phyloP scores from a whole-genome alignment of 2,113 vertebrate species.

The Pangasianodon gigas region DNA sequence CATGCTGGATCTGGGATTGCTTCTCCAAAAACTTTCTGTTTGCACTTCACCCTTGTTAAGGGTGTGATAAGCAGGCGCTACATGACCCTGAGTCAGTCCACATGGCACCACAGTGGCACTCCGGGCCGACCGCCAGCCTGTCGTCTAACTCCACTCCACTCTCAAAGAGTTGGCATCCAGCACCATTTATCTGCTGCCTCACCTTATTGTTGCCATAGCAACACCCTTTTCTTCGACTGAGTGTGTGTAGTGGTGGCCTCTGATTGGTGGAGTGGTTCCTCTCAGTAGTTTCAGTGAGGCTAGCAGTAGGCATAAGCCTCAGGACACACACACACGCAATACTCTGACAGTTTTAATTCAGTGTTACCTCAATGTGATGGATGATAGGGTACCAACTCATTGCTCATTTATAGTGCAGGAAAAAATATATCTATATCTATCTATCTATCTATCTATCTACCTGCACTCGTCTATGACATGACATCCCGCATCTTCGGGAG shows the following conservation, averaged over 20 bases:
- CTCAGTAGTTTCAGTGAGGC: neutral
- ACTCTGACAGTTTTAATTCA: neutral
- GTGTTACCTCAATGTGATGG: neutral
- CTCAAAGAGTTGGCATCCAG: conserved; percentile 19
- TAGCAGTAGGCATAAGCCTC: neutral
- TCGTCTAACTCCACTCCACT: conserved; percentile 1
- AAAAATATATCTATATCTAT: no score
- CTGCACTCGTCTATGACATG: no score
- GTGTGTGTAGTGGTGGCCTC: conserved; percentile 3
- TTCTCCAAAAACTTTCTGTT: neutral
- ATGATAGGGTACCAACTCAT: neutral
- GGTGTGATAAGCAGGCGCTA: neutral
- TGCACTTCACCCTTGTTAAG: neutral
- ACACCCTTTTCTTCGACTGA: conserved; percentile 6
- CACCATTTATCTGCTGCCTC: conserved; percentile 28
- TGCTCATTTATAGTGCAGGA: neutral
- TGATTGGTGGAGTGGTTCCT: conserved; percentile 38
- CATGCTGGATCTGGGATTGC: neutral
- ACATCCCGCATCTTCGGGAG: neutral
- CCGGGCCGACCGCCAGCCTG: neutral
- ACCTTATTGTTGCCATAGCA: conserved; percentile 50
- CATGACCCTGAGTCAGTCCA: neutral
- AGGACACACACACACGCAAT: neutral
- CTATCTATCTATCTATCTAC: no score
- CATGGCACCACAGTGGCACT: neutral